Base-by-base conservation (phyloP, 2,888 invertebrate genomes). In the Ichneumon xanthorius region DNA sequence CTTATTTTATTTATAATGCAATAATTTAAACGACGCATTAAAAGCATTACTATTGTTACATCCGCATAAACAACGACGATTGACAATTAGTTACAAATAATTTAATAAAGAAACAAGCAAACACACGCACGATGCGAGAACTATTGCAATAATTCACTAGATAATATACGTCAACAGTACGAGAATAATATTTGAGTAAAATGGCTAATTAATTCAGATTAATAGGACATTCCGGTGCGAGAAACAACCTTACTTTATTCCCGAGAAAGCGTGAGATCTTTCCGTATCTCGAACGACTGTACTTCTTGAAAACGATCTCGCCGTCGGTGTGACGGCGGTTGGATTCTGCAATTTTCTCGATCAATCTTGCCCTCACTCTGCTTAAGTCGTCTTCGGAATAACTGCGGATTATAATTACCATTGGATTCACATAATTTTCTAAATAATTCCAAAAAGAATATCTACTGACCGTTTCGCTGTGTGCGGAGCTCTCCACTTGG, bases 241-340 rank as follows among this genome's bases (percentile, higher is more conserved):
- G 77, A 55, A 26, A 77, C 0, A 7, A 4, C 53, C 50, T 37
- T 0, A 80, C 77, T 77, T 80, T 82, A 5, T 33, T 53, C 1
- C 85, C 14, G 1, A 92, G 50, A 19, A 81, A 53, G 7, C 79
- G 61, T 0, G 92, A 88, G 19, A 92, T 68, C 4, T 68, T 78
- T 14, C 90, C 89, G 50, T 88, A 88, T 71, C 86, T 88, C 50
- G 85, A 88, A 11, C 86, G 88, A 11, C 58, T 77, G 45, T 92
- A 92, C 63, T 92, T 92, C 33, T 89, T 91, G 58, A 89, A 90
- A 2, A 92, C 87, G 6, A 83, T 58, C 0, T 88, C 68, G 9
- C 81, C 89, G 11, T 81, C 75, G 0, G 65, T 70, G 2, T 83
- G 33, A 7, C 70, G 72, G 0, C 77, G 71, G 0, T 65, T 61